A percentile compares a stretch with the other conserved stretches of the same genome.
phyloP scores from a whole-genome alignment of 1,140 invertebrate species.

The Apis cerana region DNA sequence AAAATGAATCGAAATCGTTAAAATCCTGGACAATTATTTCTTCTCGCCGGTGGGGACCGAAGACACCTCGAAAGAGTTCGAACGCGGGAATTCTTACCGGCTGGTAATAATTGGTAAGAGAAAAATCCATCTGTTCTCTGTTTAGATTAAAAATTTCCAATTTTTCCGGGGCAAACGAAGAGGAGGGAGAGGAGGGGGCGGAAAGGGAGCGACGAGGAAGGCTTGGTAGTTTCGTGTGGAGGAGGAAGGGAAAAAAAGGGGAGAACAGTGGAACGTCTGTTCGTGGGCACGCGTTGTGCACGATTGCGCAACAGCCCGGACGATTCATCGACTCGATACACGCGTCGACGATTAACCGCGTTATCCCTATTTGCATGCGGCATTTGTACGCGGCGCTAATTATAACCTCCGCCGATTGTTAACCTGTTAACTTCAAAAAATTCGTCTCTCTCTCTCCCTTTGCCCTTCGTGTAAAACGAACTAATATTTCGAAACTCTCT shows the following conservation, averaged over 20 bases:
- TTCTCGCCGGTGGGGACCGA: too few species aligned
- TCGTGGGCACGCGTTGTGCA: background rate
- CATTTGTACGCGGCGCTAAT: slow-evolving; percentile 20
- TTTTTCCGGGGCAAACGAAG: background rate
- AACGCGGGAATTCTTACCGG: too few species aligned
- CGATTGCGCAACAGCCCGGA: slow-evolving; percentile 32
- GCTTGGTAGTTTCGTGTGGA: background rate
- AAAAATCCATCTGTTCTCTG: background rate
- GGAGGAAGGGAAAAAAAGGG: background rate
- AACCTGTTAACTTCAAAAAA: background rate
- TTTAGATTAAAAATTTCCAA: slow-evolving; percentile 6
- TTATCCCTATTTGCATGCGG: slow-evolving; percentile 42
- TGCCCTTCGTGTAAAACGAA: too few species aligned
- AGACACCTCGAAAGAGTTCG: too few species aligned
- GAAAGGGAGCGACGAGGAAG: background rate
- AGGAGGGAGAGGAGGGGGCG: background rate
- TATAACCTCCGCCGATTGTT: slow-evolving; percentile 3
- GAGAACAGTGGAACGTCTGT: slow-evolving; percentile 30
- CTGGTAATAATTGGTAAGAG: too few species aligned
- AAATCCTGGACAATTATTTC: too few species aligned
- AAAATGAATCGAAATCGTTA: too few species aligned
- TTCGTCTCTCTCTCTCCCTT: too few species aligned
- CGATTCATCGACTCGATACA: slow-evolving; percentile 21
- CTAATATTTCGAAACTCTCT: too few species aligned
- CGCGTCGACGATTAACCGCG: slow-evolving; percentile 41